Conservation (phyloP, 2,888 invertebrate genomes). For the Rhimphoctona megacephalus region DNA sequence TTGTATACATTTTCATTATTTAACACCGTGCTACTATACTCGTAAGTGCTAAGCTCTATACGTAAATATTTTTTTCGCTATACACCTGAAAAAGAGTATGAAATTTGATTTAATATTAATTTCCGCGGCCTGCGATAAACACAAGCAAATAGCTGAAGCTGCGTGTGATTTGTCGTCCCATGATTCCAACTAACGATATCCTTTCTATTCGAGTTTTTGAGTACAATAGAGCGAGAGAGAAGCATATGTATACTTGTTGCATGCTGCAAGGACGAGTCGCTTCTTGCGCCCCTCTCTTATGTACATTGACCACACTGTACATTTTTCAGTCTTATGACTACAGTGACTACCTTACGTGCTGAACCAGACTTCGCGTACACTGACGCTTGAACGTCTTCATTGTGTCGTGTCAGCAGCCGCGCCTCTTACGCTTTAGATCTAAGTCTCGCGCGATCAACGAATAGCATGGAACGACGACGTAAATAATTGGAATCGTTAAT, state of each 20-base stretch:
- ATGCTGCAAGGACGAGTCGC: slow-evolving; percentile 24
- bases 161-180: neutral
- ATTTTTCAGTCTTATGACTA: slow-evolving; percentile 49
- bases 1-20: neutral
- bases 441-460: neutral
- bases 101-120: neutral
- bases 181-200: neutral
- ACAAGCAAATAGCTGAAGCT: neutral
- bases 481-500: neutral
- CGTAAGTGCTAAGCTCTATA: neutral
- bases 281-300: slow-evolving; percentile 38
- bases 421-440: slow-evolving; percentile 8
- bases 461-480: neutral
- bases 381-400: slow-evolving; percentile 31
- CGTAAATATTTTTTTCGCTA: neutral
- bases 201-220: neutral
- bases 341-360: neutral
- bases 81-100: neutral
- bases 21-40: neutral
- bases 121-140: neutral
- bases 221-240: neutral
- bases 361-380: slow-evolving; percentile 16
- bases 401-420: slow-evolving; percentile 29
- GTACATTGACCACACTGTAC: slow-evolving; percentile 33
- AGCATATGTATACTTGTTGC: slow-evolving; percentile 44